Conservation (phyloP, 1,140 invertebrate genomes). For the Trachymyrmex cornetzi region DNA sequence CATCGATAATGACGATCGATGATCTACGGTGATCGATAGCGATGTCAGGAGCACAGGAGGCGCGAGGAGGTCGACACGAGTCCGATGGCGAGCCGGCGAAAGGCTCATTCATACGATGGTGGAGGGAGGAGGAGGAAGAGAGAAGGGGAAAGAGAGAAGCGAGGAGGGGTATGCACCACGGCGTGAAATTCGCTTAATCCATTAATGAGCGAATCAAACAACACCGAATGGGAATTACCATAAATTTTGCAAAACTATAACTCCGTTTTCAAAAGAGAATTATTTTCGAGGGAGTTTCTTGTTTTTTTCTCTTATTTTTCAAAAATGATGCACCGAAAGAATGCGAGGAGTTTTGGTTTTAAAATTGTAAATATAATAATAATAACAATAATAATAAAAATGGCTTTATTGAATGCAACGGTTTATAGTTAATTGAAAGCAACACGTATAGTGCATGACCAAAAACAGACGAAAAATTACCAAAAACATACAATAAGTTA, state of each 20-base stretch:
- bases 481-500: too few species aligned
- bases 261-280: neutral
- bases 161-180: neutral
- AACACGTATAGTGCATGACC: too few species aligned
- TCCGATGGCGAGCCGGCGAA: constrained; percentile 40
- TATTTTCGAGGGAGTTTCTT: neutral
- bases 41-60: constrained; percentile 79
- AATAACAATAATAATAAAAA: too few species aligned
- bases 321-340: neutral
- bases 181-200: constrained; percentile 25
- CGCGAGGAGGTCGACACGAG: constrained; percentile 73
- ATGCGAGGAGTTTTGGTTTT: too few species aligned
- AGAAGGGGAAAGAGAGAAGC: too few species aligned
- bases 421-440: too few species aligned
- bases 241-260: too few species aligned
- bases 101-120: constrained; percentile 28
- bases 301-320: neutral
- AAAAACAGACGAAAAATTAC: too few species aligned
- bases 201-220: constrained; percentile 4
- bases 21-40: constrained; percentile 85
- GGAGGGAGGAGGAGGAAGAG: neutral
- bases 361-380: too few species aligned
- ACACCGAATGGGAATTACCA: neutral
- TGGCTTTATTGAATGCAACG: too few species aligned
- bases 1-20: constrained; percentile 85